Conservation (phyloP, 2,888 invertebrate genomes). For the Thysanoteuthis rhombus region DNA sequence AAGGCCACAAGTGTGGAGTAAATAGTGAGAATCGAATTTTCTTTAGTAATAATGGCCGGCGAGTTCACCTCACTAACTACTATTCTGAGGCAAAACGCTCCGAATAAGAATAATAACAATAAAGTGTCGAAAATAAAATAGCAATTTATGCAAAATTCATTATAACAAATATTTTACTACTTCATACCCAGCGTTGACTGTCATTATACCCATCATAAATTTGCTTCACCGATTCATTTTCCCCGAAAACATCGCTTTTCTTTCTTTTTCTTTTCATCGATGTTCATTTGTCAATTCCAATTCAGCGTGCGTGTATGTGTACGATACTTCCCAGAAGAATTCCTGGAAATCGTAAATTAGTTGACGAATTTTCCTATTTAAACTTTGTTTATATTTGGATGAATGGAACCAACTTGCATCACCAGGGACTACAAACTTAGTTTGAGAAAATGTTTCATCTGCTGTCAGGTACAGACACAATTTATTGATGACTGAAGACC, state of each 20-base stretch:
- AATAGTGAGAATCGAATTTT: too few species aligned
- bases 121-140: too few species aligned
- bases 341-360: neutral
- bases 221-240: neutral
- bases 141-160: neutral
- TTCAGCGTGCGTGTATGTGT: too few species aligned
- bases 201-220: neutral
- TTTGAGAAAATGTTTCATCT: neutral
- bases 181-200: neutral
- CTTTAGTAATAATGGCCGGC: too few species aligned
- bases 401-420: neutral
- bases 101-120: too few species aligned
- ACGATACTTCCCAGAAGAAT: neutral
- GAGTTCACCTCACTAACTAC: too few species aligned
- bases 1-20: too few species aligned
- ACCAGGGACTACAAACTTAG: neutral
- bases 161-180: neutral
- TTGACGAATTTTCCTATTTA: neutral
- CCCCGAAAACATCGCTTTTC: neutral
- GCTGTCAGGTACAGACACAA: neutral
- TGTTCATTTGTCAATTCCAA: too few species aligned
- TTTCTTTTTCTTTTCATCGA: neutral
- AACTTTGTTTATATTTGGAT: neutral
- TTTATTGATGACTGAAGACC: neutral
- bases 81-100: too few species aligned